These are phyloP conservation scores for Ceratosolen solmsi DNA, from an alignment of 1,140 invertebrate species.

Conservation along the genomic window DNA sequence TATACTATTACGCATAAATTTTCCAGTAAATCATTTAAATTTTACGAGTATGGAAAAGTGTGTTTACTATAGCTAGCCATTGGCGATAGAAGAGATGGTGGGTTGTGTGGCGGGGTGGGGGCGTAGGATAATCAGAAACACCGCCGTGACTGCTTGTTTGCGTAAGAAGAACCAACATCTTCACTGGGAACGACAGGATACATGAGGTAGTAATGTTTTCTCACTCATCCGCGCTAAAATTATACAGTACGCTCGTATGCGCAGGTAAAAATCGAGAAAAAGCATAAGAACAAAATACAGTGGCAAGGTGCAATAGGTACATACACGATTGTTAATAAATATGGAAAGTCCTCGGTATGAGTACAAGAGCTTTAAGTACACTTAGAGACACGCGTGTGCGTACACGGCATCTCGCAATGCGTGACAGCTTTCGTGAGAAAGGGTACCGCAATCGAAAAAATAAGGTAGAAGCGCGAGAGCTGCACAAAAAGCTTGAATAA, in stretches of 20 bases:
- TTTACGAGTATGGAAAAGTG: constrained; percentile 33
- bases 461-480: constrained; percentile 42
- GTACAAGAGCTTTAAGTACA: constrained; percentile 11
- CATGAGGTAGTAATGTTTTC: neutral
- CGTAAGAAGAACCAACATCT: constrained; percentile 21
- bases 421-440: constrained; percentile 49
- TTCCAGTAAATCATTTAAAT: constrained; percentile 30
- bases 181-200: constrained; percentile 21
- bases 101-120: too few species aligned
- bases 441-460: constrained; percentile 46
- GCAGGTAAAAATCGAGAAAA: neutral
- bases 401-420: neutral
- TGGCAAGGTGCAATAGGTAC: neutral
- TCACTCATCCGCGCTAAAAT: constrained; percentile 37
- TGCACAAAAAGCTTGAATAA: constrained; percentile 60
- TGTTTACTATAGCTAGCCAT: constrained; percentile 2
- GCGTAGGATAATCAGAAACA: constrained; percentile 14
- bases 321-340: constrained; percentile 37
- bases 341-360: constrained; percentile 47
- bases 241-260: constrained; percentile 4
- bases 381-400: constrained; percentile 34
- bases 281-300: neutral
- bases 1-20: constrained; percentile 30
- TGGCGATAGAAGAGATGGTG: neutral
- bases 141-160: neutral